phyloP scores from a whole-genome alignment of 1,140 invertebrate genomes.

The Hyposmocoma kahamanoa region DNA sequence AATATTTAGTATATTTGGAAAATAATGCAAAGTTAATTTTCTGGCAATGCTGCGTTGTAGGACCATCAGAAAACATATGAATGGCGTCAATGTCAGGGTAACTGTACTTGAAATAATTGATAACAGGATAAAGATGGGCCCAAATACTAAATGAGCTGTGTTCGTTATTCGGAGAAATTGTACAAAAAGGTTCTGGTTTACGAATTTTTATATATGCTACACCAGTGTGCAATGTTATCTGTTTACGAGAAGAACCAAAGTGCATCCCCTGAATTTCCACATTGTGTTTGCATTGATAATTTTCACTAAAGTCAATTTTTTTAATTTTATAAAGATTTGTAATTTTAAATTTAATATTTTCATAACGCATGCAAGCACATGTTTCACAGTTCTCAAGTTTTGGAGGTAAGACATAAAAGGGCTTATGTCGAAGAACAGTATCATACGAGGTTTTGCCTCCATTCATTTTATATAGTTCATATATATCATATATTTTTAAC shows the following conservation, averaged over 20 bases:
- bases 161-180: constrained; percentile 10
- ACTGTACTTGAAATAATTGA: background rate
- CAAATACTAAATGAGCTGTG: constrained; percentile 18
- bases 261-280: constrained; percentile 25
- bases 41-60: constrained; percentile 9
- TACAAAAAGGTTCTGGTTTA: constrained; percentile 13
- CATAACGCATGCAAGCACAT: constrained; percentile 14
- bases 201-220: background rate
- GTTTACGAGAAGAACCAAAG: constrained; percentile 20
- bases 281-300: constrained; percentile 22
- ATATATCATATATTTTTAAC: constrained; percentile 13
- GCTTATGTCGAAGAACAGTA: constrained; percentile 14
- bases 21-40: constrained; percentile 14
- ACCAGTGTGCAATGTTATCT: constrained; percentile 19
- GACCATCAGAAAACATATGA: constrained; percentile 9
- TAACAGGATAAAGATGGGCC: constrained; percentile 6
- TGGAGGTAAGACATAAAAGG: constrained; percentile 18
- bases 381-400: constrained; percentile 15
- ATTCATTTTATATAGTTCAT: constrained; percentile 16
- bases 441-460: constrained; percentile 12
- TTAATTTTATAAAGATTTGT: too few relatives aligned
- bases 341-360: constrained; percentile 12
- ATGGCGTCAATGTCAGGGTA: constrained; percentile 2
- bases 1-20: background rate
- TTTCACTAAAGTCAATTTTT: constrained; percentile 23